Evolutionary conservation across 2,113 vertebrate species (phyloP), one percentile per base, ranked within the genome.

Genomic region (Nipponia nippon): DNA sequence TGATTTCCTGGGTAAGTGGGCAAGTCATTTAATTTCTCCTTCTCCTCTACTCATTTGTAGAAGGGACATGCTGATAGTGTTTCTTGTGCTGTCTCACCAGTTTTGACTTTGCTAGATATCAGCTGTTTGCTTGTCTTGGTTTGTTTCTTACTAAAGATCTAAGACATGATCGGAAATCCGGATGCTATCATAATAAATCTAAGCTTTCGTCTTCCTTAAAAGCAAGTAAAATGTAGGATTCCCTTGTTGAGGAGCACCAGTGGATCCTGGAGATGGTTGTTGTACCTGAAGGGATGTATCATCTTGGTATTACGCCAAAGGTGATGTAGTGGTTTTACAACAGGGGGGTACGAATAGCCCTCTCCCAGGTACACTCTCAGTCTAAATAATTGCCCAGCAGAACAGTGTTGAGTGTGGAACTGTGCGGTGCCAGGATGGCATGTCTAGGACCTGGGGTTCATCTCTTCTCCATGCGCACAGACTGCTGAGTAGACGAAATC

Each of bases 81-180:
- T 91, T 56, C 56, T 72, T n/a, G 19, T 63, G 73, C 44, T 0
- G 0, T 53, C 71, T 79, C 61, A 55, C 4, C 4, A 6, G 13
- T 3, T 14, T 8, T 50, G 83, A 22, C 47, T 85, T 52, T 32
- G n/a, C 42, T 29, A 15, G 59, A 38, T 18, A 52, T 55, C 77
- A 56, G 77, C 77, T 79, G 69, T n/a, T 71, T 5, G 34, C 56
- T 85, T 73, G 76, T 32, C 90, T 77, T 72, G 77, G 14, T 93
- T 91, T 47, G 42, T 34, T 79, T 72, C 40, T 61, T 20, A 46
- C 52, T 19, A 0, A 56, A 46, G 56, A 34, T n/a, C 44, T 42
- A 5, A 59, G 89, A 44, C 3, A 0, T 4, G 2, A 1, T 53
- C 4, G 3, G 78, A 90, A 76, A 58, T 90, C 52, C 0, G 1